These are phyloP conservation scores for Moxostoma hubbsi DNA, from an alignment of 2,797 vertebrate species.

Conservation along the genomic window DNA sequence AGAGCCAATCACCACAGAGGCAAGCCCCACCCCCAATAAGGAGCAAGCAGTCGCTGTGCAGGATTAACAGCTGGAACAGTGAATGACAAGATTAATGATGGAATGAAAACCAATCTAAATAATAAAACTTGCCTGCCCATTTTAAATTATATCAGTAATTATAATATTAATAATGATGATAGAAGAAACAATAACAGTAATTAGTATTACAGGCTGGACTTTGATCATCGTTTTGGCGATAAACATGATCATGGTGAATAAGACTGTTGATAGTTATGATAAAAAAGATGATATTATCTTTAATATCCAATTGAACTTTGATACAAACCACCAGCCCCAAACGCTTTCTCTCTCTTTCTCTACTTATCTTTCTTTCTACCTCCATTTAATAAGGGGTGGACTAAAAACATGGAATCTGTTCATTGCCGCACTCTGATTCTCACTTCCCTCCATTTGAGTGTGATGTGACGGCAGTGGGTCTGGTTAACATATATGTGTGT, in stretches of 20 bases:
- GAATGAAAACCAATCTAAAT: conserved; percentile 63
- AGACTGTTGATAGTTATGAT: conserved; percentile 58
- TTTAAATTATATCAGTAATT: conserved; percentile 66
- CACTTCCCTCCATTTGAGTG: conserved; percentile 46
- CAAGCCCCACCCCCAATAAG: conserved; percentile 79
- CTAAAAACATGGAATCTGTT: conserved; percentile 40
- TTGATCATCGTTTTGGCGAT: conserved; percentile 58
- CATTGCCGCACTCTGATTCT: conserved; percentile 34
- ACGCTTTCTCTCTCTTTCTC: conserved; percentile 43
- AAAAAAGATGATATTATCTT: conserved; percentile 66
- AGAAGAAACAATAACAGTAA: conserved; percentile 42
- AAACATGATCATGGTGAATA: conserved; percentile 61
- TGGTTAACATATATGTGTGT: conserved; percentile 55
- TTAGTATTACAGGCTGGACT: conserved; percentile 48
- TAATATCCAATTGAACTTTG: conserved; percentile 79
- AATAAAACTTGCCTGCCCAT: conserved; percentile 75
- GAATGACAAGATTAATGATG: conserved; percentile 70
- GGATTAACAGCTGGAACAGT: conserved; percentile 79
- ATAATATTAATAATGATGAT: conserved; percentile 63
- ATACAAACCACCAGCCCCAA: conserved; percentile 76
- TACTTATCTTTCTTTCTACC: conserved; percentile 50
- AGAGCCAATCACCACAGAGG: conserved; percentile 71
- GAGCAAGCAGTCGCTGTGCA: conserved; percentile 96
- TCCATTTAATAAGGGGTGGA: conserved; percentile 32
- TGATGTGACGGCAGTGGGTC: conserved; percentile 34